Evolutionary conservation across 2,888 invertebrate genomes (phyloP).

Genomic region (Ceraclea dissimilis): DNA sequence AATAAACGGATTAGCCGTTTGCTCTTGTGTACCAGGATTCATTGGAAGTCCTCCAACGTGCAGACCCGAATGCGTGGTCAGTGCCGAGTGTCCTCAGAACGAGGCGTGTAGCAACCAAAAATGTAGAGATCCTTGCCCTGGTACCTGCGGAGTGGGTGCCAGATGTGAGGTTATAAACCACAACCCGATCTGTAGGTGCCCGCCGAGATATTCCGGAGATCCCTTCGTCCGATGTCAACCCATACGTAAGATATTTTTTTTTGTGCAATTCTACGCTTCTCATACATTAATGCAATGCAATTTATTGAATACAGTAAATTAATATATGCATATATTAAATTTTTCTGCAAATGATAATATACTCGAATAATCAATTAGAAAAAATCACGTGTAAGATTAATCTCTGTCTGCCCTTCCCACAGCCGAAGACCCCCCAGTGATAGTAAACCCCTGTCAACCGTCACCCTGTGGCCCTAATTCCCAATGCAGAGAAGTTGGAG

Average conservation of each 20-base stretch:
- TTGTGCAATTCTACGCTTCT: too few relatives aligned
- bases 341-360: too few relatives aligned
- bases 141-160: slow-evolving; percentile 66
- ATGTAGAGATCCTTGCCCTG: slow-evolving; percentile 71
- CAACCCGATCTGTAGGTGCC: slow-evolving; percentile 71
- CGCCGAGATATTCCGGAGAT: slow-evolving; percentile 61
- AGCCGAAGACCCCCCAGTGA: slow-evolving; percentile 37
- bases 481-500: slow-evolving; percentile 53
- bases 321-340: neutral
- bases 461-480: slow-evolving; percentile 63
- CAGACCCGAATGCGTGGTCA: slow-evolving; percentile 71
- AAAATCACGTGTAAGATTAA: too few relatives aligned
- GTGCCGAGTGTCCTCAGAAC: slow-evolving; percentile 65
- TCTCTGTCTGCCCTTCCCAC: slow-evolving; percentile 57
- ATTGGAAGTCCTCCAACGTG: slow-evolving; percentile 71
- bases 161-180: slow-evolving; percentile 69
- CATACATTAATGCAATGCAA: too few relatives aligned
- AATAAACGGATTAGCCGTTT: slow-evolving; percentile 65
- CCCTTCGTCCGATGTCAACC: slow-evolving; percentile 62
- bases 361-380: too few relatives aligned
- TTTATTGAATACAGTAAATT: too few relatives aligned
- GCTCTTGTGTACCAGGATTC: slow-evolving; percentile 65
- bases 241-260: slow-evolving; percentile 39
- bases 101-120: slow-evolving; percentile 73
- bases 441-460: slow-evolving; percentile 55